phyloP scores from a whole-genome alignment of 2,888 invertebrate genomes.

The Agriotes lineatus region DNA sequence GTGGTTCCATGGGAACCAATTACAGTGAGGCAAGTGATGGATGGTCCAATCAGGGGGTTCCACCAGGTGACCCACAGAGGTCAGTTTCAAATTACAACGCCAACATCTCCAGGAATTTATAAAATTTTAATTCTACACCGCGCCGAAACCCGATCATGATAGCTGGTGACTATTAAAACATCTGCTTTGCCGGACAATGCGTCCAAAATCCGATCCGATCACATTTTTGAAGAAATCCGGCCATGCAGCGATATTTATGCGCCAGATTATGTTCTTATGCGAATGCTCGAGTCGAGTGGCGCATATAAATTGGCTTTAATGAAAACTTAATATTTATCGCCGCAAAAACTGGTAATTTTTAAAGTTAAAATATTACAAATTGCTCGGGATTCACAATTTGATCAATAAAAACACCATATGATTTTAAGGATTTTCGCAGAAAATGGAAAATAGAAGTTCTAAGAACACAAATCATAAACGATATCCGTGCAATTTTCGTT shows the following conservation, averaged over 20 bases:
- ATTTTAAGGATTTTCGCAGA: too few species aligned
- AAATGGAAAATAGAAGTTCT: too few species aligned
- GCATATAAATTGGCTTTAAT: slow-evolving; percentile 19
- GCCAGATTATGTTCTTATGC: slow-evolving; percentile 5
- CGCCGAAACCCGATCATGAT: slow-evolving; percentile 38
- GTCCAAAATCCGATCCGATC: neutral
- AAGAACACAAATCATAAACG: neutral
- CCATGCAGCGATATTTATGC: neutral
- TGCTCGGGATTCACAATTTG: too few species aligned
- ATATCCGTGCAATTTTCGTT: neutral
- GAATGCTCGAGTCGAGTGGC: slow-evolving; percentile 3
- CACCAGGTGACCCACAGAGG: slow-evolving; percentile 60
- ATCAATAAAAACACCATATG: too few species aligned
- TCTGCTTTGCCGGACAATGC: slow-evolving; percentile 24
- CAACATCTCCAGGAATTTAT: slow-evolving; percentile 45
- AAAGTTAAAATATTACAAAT: neutral
- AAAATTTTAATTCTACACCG: slow-evolving; percentile 42
- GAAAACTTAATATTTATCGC: slow-evolving; percentile 15
- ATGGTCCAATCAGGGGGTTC: slow-evolving; percentile 71
- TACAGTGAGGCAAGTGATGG: slow-evolving; percentile 69
- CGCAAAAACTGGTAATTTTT: neutral
- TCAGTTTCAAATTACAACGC: slow-evolving; percentile 51
- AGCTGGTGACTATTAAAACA: slow-evolving; percentile 32
- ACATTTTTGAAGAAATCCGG: neutral
- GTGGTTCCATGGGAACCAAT: slow-evolving; percentile 69